Percentiles rank a stretch among this genome's conserved stretches.
Evolutionary conservation across 2,888 invertebrate genomes (phyloP).

Genomic region (Epinotia demarniana): DNA sequence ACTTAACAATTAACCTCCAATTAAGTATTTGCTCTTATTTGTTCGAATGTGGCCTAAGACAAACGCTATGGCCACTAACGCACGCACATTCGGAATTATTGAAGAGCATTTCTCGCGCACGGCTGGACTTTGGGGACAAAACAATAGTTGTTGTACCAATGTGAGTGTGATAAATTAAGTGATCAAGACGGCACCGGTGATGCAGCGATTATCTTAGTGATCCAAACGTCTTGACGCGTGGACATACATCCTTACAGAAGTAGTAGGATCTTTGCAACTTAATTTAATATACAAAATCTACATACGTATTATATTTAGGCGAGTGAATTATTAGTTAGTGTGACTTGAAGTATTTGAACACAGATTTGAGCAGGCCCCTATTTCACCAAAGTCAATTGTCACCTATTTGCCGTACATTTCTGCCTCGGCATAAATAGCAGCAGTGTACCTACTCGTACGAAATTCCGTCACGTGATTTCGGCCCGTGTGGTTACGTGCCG

Average conservation of each 20-base stretch:
- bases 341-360: slow-evolving; percentile 22
- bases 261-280: slow-evolving; percentile 32
- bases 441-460: too few species aligned
- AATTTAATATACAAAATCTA: slow-evolving; percentile 35
- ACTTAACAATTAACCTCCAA: not conserved
- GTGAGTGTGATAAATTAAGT: not conserved
- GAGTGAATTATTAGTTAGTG: slow-evolving; percentile 10
- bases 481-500: too few species aligned
- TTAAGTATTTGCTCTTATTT: not conserved
- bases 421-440: too few species aligned
- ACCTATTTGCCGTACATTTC: too few species aligned
- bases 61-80: too few species aligned
- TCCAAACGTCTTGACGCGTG: not conserved
- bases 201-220: too few species aligned
- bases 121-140: too few species aligned
- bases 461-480: too few species aligned
- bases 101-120: too few species aligned
- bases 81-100: too few species aligned
- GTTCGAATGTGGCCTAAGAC: too few species aligned
- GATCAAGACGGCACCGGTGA: not conserved
- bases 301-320: slow-evolving; percentile 16
- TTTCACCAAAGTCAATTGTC: not conserved
- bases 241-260: slow-evolving; percentile 24
- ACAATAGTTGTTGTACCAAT: too few species aligned
- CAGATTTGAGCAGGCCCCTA: not conserved